Base-by-base conservation (phyloP, 53 echinoderm and acorn worm genomes). In the Glandiceps talaboti region DNA sequence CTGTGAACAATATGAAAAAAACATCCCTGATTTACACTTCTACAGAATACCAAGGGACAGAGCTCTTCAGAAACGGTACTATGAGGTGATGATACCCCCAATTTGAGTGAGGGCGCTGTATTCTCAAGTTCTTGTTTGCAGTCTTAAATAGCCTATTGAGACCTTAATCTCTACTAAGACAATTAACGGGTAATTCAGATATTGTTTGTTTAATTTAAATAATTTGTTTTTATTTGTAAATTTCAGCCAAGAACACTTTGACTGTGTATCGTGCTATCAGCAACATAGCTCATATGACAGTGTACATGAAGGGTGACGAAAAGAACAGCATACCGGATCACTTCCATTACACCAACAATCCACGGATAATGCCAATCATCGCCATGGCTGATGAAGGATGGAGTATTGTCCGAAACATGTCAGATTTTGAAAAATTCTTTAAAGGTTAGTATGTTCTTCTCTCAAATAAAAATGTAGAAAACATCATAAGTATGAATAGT, bases 351-450 rank as follows among this genome's bases (percentile, higher is more conserved):
- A 33, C 32, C 26, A 77, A 93, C 89, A 86, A 91, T 78, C 78
- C 75, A 30, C 88, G 90, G 1, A 93, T 96, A 64, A 78, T 92
- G 30, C 92, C 96, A 20, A 93, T 96, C 28, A 32, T 96, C 0
- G 32, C 89, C 31, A 83, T 93, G 74, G 91, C 88, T 28, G 79
- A 96, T 14, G 85, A 86, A 64, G 90, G 93, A 28, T 96, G 96
- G 96, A 81, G 85, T 25, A 87, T 94, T 29, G 73, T 76, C 80
- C 64, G 6, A n/a, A n/a, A n/a, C n/a, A n/a, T n/a, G n/a, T n/a
- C n/a, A n/a, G n/a, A n/a, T n/a, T n/a, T n/a, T n/a, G n/a, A n/a
- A n/a, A n/a, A n/a, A n/a, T n/a, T n/a, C n/a, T n/a, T n/a, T n/a
- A n/a, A n/a, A n/a, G n/a, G n/a, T 12, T 45, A 45, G 64, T 45